Conservation (phyloP, 2,888 invertebrate species). For the Trissolcus japonicus region DNA sequence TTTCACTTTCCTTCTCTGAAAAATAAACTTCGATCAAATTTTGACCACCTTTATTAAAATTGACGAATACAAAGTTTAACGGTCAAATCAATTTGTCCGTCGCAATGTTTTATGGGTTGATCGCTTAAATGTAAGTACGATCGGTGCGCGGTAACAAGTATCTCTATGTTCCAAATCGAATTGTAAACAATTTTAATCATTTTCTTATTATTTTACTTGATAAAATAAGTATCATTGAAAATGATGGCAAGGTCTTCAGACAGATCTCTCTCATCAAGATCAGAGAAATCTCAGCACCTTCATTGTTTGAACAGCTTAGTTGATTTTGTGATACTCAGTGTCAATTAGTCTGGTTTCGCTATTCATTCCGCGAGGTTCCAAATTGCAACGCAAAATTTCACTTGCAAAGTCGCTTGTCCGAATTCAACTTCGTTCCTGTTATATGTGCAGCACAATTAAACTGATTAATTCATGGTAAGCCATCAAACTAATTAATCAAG, state of each 20-base stretch:
- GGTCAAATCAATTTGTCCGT: background rate
- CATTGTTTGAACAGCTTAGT: constrained; percentile 40
- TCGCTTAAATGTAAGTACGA: background rate
- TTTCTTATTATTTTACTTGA: background rate
- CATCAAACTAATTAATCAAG: too few species aligned
- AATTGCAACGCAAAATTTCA: background rate
- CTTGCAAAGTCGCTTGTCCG: background rate
- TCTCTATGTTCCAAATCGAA: too few species aligned
- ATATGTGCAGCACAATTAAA: too few species aligned
- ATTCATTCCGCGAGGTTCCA: constrained; percentile 20
- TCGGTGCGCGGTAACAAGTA: too few species aligned
- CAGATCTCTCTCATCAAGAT: constrained; percentile 64
- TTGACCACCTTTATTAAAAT: too few species aligned
- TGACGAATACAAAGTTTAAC: too few species aligned
- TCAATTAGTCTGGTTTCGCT: constrained; percentile 46
- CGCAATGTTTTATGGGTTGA: background rate
- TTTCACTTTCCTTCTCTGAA: too few species aligned
- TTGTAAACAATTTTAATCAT: background rate
- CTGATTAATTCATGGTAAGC: too few species aligned
- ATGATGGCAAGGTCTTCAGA: constrained; percentile 59
- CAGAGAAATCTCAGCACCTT: constrained; percentile 65
- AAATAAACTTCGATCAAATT: too few species aligned
- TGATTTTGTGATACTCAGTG: constrained; percentile 29
- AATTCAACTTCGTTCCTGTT: background rate
- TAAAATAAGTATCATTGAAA: constrained; percentile 34